A percentile compares a stretch with the other conserved stretches of the same genome.
Evolutionary conservation across 2,888 invertebrate genomes (phyloP).

Genomic region (Nemoura dubitans): DNA sequence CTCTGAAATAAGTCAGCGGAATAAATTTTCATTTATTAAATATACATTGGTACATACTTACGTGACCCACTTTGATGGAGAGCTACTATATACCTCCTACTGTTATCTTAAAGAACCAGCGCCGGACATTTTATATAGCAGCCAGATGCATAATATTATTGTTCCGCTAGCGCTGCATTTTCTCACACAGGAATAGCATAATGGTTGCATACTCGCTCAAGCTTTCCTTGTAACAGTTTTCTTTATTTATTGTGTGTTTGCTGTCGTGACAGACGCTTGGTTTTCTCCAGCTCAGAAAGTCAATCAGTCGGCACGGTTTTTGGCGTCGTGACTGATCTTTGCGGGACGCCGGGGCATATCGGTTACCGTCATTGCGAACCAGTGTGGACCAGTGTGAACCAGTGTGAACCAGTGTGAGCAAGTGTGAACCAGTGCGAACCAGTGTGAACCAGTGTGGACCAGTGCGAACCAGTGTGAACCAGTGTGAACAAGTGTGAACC

Average conservation of each 20-base stretch:
- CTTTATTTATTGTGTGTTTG: neutral
- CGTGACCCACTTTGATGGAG: neutral
- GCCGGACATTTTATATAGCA: neutral
- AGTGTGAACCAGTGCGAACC: no score
- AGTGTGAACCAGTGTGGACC: no score
- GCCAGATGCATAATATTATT: slow-evolving; percentile 5
- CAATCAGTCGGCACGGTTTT: neutral
- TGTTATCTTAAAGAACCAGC: neutral
- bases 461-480: no score
- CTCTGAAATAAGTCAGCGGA: neutral
- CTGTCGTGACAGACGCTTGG: neutral
- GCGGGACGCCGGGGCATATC: no score
- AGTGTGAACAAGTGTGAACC: no score
- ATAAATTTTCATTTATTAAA: slow-evolving; percentile 12
- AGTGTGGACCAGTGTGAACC: no score
- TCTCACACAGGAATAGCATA: neutral
- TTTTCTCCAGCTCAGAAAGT: neutral
- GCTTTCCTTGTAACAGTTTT: neutral
- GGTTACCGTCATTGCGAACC: no score
- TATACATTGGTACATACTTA: slow-evolving; percentile 12
- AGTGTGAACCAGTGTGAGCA: no score
- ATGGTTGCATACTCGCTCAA: neutral
- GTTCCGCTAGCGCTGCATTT: neutral
- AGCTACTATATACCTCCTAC: neutral
- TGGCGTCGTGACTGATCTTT: no score